Evolutionary conservation across 2,113 vertebrate genomes (phyloP), one percentile per base, ranked within the genome.

Genomic region (Mastomys coucha): DNA sequence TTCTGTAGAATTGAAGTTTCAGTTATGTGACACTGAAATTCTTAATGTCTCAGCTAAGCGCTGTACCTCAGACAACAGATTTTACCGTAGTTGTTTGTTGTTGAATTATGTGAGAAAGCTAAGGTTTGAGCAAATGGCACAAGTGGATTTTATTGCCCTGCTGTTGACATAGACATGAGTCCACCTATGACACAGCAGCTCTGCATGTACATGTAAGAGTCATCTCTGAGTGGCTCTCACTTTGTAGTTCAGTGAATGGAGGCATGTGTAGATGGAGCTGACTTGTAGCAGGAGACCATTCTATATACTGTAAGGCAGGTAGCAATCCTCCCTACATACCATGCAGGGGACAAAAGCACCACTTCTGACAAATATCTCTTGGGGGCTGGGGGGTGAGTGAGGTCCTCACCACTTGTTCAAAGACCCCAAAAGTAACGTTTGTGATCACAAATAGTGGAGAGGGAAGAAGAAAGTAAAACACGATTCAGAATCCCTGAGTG

Each of bases 1-100:
- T 98, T 98, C 76, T 96, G 6, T 94, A 96, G 95, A 97, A 97
- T 84, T 97, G 94, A 97, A 60, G 86, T 98, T 98, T 97, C 89
- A 5, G 97, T 97, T 96, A 95, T 93, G 56, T 97, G 97, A 95
- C 94, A 86, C 89, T 96, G 95, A 96, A 91, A 88, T 91, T 95
- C 65, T 93, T 96, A 49, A 6, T 95, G 89, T 97, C 49, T 80
- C 88, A 97, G 78, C 73, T 78, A 97, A 96, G 97, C 26, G 87
- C 31, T 31, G 36, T 76, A 58, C 81, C 89, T 97, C 91, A 73
- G 89, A 95, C 95, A 75, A 39, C 84, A 91, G 12, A 76, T 90
- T 96, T 87, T 92, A 45, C 36, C 51, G 4, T 22, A 93, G 60
- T 82, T 96, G 76, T 76, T 82, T 67, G 17, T 95, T 91, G 22